Percentiles rank a stretch among this genome's conserved stretches.
Conservation (phyloP, 2,113 vertebrate species). For the Pomatorhinus ruficollis region DNA sequence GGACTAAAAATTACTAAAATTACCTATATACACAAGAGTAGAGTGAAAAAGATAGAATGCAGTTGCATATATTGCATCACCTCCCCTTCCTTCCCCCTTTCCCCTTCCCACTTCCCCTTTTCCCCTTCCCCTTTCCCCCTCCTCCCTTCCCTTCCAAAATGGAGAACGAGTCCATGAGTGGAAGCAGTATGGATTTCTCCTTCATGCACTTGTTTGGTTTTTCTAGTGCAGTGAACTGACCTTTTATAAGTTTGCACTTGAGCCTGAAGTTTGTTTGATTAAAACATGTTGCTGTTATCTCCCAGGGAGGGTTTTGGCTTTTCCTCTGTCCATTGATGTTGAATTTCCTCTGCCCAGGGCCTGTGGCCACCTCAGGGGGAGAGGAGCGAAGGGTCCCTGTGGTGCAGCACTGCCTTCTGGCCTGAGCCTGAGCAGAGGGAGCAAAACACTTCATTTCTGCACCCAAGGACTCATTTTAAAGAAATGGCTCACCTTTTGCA, state of each 20-base stretch:
- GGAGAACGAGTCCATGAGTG: not conserved
- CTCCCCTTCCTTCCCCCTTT: not conserved
- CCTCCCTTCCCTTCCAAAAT: not conserved
- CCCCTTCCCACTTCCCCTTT: not conserved
- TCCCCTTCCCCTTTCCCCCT: not conserved
- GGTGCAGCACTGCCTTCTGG: not conserved
- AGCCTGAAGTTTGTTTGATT: not conserved
- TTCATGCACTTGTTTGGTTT: not conserved
- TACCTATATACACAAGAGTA: rapidly evolving
- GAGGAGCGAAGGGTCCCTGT: not conserved
- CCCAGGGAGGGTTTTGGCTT: not conserved
- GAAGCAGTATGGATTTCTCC: not conserved
- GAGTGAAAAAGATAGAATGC: not conserved
- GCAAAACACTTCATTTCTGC: not conserved
- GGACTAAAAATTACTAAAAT: not conserved
- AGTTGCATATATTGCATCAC: rapidly evolving
- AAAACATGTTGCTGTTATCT: not conserved
- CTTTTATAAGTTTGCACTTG: not conserved
- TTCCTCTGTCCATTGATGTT: not conserved
- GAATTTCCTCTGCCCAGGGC: not conserved
- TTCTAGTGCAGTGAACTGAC: not conserved
- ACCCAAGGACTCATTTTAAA: not conserved
- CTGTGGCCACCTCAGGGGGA: not conserved
- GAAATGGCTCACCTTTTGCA: rapidly evolving
- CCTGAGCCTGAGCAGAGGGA: not conserved